Conservation (phyloP, 2,888 invertebrate species). For the Lycia hirtaria region DNA sequence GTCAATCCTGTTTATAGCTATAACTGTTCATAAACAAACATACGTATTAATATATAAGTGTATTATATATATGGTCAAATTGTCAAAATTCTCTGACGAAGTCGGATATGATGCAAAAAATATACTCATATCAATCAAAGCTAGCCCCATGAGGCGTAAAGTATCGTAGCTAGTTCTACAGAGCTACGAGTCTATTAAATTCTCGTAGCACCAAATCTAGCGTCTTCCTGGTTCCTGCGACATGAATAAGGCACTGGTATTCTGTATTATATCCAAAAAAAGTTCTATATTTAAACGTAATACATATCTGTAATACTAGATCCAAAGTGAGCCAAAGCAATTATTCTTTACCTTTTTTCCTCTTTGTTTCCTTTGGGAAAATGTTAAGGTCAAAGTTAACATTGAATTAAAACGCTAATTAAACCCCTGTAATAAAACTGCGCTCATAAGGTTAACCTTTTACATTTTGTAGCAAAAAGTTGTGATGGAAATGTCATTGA, state of each 20-base stretch:
- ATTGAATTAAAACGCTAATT: conserved; percentile 3
- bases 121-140: background rate
- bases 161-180: conserved; percentile 1
- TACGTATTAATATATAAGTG: too few species aligned
- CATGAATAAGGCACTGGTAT: too few species aligned
- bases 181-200: background rate
- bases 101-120: too few species aligned
- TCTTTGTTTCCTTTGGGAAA: background rate
- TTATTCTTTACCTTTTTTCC: background rate
- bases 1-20: too few species aligned
- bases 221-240: too few species aligned
- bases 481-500: background rate
- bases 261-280: too few species aligned
- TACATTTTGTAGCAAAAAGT: background rate
- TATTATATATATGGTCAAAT: too few species aligned
- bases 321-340: background rate
- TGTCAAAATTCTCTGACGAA: too few species aligned
- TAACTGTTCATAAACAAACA: too few species aligned
- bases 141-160: background rate
- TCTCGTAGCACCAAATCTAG: too few species aligned
- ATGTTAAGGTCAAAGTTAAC: background rate
- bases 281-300: too few species aligned
- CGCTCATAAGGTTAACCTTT: background rate
- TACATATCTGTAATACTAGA: background rate
- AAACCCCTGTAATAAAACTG: background rate